Base-by-base conservation (phyloP, 2,797 vertebrate species). In the Acanthiza pusilla region DNA sequence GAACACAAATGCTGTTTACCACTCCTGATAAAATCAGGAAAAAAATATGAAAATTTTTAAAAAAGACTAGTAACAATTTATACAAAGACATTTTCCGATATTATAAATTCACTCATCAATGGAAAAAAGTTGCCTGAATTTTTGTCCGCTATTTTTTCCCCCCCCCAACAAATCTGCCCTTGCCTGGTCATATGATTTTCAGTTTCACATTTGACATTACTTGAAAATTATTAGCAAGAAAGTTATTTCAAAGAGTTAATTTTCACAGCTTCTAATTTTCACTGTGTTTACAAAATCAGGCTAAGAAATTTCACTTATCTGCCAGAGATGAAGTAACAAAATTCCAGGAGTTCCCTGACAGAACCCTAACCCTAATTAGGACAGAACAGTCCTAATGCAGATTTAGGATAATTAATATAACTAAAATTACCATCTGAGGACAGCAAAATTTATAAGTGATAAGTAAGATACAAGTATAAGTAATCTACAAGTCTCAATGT, bases 121-220 rank as follows among this genome's bases (percentile, higher is more conserved):
- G 0, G 9, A 48, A 61, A 54, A 51, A 53, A 63, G 11, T 7
- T 17, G 1, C 2, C 5, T 7, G 16, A 15, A 42, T 21, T 78
- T 91, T 47, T 82, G 0, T 1, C 4, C 2, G 9, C 10, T 0
- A 13, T 61, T 43, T 20, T 42, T 8, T 20, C 7, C 2, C 1
- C 4, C 1, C 1, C 32, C 10, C n/a, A n/a, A 22, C 2, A 27
- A 55, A 63, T 42, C 12, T 73, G 2, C 7, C 16, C 4, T 55
- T 75, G 2, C 1, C 62, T 45, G 23, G 3, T 42, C 23, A 50
- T 3, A 2, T 5, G 5, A 36, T 62, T 74, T 80, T 29, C 36
- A 48, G 18, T 32, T 63, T n/a, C 22, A 29, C 4, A n/a, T 81
- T 70, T 82, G 16, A 42, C 4, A 18, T 42, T 18, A 25, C 7